Conservation (phyloP, 2,113 vertebrate species). For the Corythoichthys intestinalis region DNA sequence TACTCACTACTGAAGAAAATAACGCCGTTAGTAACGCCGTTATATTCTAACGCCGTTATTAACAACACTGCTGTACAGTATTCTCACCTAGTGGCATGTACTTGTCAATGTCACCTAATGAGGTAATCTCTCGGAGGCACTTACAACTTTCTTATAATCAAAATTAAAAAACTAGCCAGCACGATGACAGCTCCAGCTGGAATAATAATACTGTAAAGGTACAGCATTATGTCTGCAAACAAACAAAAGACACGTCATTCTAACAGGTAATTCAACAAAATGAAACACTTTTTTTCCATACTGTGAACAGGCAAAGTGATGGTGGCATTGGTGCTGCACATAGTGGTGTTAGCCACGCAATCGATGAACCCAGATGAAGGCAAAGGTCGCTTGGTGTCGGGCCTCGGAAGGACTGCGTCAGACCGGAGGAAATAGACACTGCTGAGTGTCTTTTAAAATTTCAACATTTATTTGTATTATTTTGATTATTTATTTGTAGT, state of each 20-base stretch:
- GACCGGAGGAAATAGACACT: slow-evolving; percentile 44
- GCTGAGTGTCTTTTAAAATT: slow-evolving; percentile 48
- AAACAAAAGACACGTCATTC: slow-evolving; percentile 7
- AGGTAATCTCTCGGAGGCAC: neutral
- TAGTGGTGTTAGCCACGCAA: slow-evolving; percentile 60
- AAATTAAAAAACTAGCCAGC: slow-evolving; percentile 30
- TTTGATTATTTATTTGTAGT: too few relatives aligned
- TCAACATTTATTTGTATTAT: slow-evolving; percentile 49
- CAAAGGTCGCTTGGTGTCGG: slow-evolving; percentile 19
- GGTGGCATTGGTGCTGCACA: slow-evolving; percentile 31
- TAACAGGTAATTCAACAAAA: neutral
- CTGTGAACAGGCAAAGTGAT: slow-evolving; percentile 34
- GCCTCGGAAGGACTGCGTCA: slow-evolving; percentile 24
- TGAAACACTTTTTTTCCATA: slow-evolving; percentile 9
- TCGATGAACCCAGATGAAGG: slow-evolving; percentile 26
- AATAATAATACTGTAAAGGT: slow-evolving; percentile 17
- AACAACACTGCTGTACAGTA: too few relatives aligned
- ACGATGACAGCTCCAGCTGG: slow-evolving; percentile 19
- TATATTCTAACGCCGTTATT: too few relatives aligned
- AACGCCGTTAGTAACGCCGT: too few relatives aligned
- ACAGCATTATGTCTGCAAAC: slow-evolving; percentile 37
- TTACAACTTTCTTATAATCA: slow-evolving; percentile 53
- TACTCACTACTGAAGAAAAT: too few relatives aligned
- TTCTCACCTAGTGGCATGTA: too few relatives aligned
- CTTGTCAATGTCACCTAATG: too few relatives aligned